Percentiles rank a stretch among this genome's conserved stretches.
Conservation (phyloP, 2,888 invertebrate species). For the Lepidocyrtoides sp. region DNA sequence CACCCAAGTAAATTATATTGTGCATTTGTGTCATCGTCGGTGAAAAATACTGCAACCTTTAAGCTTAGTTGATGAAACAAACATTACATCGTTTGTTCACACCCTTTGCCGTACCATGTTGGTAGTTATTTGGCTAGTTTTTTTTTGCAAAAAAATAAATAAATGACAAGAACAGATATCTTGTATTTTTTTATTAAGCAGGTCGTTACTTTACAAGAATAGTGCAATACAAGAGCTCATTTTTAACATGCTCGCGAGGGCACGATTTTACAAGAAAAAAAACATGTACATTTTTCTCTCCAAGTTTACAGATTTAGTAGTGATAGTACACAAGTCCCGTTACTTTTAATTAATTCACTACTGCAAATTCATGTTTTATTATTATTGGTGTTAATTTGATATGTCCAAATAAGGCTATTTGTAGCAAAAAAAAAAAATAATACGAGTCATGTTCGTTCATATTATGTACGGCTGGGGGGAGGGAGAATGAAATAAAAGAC, state of each 20-base stretch:
- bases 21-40: neutral
- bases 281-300: neutral
- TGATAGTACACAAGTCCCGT: no score
- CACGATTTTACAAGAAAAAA: neutral
- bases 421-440: no score
- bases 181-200: neutral
- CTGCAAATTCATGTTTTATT: neutral
- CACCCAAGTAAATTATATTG: neutral
- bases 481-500: no score
- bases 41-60: neutral
- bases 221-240: neutral
- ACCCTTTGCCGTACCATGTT: neutral
- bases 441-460: no score
- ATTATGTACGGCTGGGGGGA: no score
- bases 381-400: constrained; percentile 8
- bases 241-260: neutral
- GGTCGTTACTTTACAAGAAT: neutral
- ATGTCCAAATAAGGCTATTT: constrained; percentile 28
- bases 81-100: neutral
- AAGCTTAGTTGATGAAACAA: neutral
- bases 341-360: constrained; percentile 16
- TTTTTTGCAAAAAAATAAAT: constrained; percentile 23
- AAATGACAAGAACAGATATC: neutral
- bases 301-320: neutral
- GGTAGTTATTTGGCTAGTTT: neutral